Base-by-base conservation (phyloP, 2,888 invertebrate genomes). In the Arrhopalites spinosus region DNA sequence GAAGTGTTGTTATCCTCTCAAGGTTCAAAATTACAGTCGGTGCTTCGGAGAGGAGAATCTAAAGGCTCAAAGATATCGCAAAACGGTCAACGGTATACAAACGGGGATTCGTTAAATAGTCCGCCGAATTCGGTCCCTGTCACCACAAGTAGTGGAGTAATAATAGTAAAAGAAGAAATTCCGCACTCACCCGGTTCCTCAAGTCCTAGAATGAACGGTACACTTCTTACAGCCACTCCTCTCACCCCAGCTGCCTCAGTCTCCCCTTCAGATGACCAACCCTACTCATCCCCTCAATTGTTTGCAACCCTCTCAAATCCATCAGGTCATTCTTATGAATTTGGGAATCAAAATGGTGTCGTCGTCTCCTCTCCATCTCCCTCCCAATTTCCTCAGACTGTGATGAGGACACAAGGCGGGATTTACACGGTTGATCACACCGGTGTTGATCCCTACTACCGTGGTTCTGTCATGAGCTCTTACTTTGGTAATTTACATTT, bases 371-470 rank as follows among this genome's bases (percentile, higher is more conserved):
- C 80, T 25, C 59, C 59, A 13, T 36, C 36, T 36, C 78, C 79
- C 66, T 79, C 79, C 45, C 78, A 79, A 71, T 79, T 74, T 45
- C 15, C 76, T 11, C 53, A 74, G 3, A 68, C 27, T 29, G 29
- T 78, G 11, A 75, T 75, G 75, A 67, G 78, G n/a, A 74, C 76
- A 17, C 74, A 69, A 20, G 70, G 70, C 7, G 69, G 64, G 17
- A 73, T 69, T 27, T 56, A 56, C 8, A 66, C 64, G 7, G 75
- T 78, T 8, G 75, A 80, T 8, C 80, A 79, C 56, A 79, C 82
- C 23, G 79, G 80, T 15, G 78, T 78, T 50, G 84, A 83, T 25
- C 81, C 83, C 83, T 86, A 94, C 88, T 92, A 92, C 86, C 90
- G 93, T 86, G 93, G 25, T 30, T 8, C 68, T n/a, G 68, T 68